Base-by-base conservation (phyloP, 2,113 vertebrate genomes). In the Mesoclemmys tuberculata region DNA sequence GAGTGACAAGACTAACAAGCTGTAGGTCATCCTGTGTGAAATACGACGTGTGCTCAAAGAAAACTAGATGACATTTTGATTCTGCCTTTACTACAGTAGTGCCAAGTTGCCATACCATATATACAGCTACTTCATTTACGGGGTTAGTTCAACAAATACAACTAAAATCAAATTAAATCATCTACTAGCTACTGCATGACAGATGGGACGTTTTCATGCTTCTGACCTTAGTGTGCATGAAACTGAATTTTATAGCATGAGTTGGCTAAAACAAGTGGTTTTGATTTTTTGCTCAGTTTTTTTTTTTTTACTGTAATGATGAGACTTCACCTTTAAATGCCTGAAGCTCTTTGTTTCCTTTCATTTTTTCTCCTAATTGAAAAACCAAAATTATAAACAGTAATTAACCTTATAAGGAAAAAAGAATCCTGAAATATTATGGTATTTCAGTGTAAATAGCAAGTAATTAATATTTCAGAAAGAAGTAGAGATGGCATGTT, bases 351-450 rank as follows among this genome's bases (percentile, higher is more conserved):
- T 93, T 94, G 91, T 94, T 13, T 26, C 49, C 24, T n/a, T 71
- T 48, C 35, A 5, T 35, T 81, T 84, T 84, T 81, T 58, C 86
- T 90, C 2, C 49, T 80, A 10, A 38, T 5, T 26, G 78, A 22
- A 52, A n/a, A 52, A 81, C 49, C 49, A 88, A 51, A 85, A 90
- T 84, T 82, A 58, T 74, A 92, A 90, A 85, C 10, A 81, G 58
- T 85, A 94, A 92, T 94, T 96, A 96, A 94, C 38, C 71, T 71
- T 14, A 82, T 93, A 61, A 61, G 56, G 10, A 18, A 90, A 27
- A 94, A 77, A 1, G 1, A 44, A 46, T 86, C 74, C 26, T 87
- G 22, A 80, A 26, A 8, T 87, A 91, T 91, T 83, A 85, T 38
- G 85, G 80, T 75, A 21, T 75, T 52, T 92, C 10, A 13, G 9